A percentile compares a stretch with the other conserved stretches of the same genome.
These are phyloP conservation scores for Osmerus eperlanus DNA, from an alignment of 2,113 vertebrate species.

Conservation along the genomic window DNA sequence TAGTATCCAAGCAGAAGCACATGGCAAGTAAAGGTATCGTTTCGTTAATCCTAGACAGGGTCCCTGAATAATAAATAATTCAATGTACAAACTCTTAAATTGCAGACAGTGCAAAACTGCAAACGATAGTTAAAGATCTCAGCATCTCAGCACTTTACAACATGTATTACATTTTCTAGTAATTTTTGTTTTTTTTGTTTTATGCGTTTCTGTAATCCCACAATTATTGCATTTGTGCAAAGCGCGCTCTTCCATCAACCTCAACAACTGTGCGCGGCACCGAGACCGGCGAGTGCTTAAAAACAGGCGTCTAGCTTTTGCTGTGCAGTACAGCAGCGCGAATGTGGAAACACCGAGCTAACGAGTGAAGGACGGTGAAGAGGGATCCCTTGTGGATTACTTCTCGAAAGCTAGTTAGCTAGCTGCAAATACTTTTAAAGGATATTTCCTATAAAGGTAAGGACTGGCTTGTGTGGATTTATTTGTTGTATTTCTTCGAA, in stretches of 20 bases:
- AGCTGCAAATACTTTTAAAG: constrained; percentile 29
- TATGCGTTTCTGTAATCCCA: not conserved
- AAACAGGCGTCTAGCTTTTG: constrained; percentile 61
- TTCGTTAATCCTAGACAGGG: constrained; percentile 1
- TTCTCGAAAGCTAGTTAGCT: not conserved
- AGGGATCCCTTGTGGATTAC: constrained; percentile 11
- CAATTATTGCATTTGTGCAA: constrained; percentile 26
- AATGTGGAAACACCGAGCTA: constrained; percentile 50
- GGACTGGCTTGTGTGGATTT: constrained; percentile 23
- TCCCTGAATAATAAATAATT: not conserved
- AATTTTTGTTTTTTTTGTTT: too few relatives aligned
- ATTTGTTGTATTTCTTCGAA: constrained; percentile 32
- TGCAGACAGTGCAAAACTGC: not conserved
- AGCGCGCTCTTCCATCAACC: constrained; percentile 62
- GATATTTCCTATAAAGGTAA: constrained; percentile 66
- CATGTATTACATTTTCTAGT: too few relatives aligned
- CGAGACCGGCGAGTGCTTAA: constrained; percentile 61
- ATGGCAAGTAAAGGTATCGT: constrained; percentile 5
- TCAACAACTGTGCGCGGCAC: constrained; percentile 64
- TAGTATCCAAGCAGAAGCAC: constrained; percentile 5
- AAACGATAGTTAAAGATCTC: not conserved
- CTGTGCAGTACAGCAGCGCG: constrained; percentile 41
- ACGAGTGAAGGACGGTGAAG: constrained; percentile 47
- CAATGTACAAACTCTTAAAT: not conserved
- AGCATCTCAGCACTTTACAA: too few relatives aligned